Evolutionary conservation across 2,113 vertebrate species (phyloP), one percentile per base, ranked within the genome.

Genomic region (Numida meleagris): DNA sequence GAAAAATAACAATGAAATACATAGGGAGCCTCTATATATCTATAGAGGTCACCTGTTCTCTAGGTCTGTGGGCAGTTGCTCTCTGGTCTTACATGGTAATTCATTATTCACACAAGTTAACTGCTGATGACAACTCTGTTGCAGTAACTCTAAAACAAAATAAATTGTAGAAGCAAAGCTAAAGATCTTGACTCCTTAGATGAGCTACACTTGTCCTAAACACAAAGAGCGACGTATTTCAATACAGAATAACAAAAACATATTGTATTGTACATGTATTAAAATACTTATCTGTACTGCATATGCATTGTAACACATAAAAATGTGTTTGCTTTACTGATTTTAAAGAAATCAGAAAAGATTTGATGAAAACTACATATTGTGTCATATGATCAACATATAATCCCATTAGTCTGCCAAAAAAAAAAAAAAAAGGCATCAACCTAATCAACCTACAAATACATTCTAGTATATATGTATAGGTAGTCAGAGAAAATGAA

Each of bases 331-430:
- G 7, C 40, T 87, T 92, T 95, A 82, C 72, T 91, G 48, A 55
- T 83, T 95, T 94, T 93, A 84, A 94, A 91, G 51, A 29, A 88
- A 72, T 40, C n/a, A n/a, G n/a, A 94, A 86, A 75, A 70, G 78
- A 84, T 7, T 95, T 12, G 3, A 80, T 55, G 15, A 94, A 97
- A 97, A 81, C 5, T 16, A 76, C 33, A 67, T 89, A 79, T 70
- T 77, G 86, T 76, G 83, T 93, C 78, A 46, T 25, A 79, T 58
- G 55, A 78, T 88, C 80, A 93, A 91, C 55, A 94, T 94, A 80
- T 55, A 96, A 95, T 83, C n/a, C 59, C 40, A 90, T 94, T 95
- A 95, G 72, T 29, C 57, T 76, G 67, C 27, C 73, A 89, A 95
- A 93, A 88, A 66, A 29, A 14, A 24, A 7, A 1, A 13, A 95